Base-by-base conservation (phyloP, 2,888 invertebrate genomes). In the Copidosoma aretas region DNA sequence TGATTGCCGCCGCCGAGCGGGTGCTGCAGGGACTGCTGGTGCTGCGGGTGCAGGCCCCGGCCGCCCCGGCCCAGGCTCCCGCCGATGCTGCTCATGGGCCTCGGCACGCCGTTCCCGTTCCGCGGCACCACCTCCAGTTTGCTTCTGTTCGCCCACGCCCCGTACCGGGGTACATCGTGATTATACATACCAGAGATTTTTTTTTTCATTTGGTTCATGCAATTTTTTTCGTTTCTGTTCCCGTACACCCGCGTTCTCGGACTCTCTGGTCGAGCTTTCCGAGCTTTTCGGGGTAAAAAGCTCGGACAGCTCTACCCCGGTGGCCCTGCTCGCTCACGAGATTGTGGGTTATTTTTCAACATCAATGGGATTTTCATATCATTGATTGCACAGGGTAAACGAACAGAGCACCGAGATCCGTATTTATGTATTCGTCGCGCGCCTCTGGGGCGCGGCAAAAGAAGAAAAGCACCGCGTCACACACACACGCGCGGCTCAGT, bases 51-150 rank as follows among this genome's bases (percentile, higher is more conserved):
- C 12, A 81, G 72, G 19, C 74, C 77, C 24, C 79, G 75, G 74
- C 71, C 77, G 67, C 82, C 82, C 69, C 83, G 82, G 61, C 82
- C 81, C 10, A 82, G 78, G 71, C 82, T 83, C 10, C 82, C 80
- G 76, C 81, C 81, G 72, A 82, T 77, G 60, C 81, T 80, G 76
- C 83, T 83, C 79, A 83, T 80, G 54, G 82, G 83, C 49, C 83
- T 80, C 57, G 77, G 75, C 56, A 78, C 80, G 4, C 74, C 76
- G 68, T 64, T 71, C 72, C 81, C 81, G 77, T 81, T 82, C 75
- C 83, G 79, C 71, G 83, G 81, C 73, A 83, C 80, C 77, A 83
- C 77, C 77, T 83, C 83, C 82, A 83, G 81, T 76, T 82, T 83
- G 79, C 82, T 77, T 83, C 83, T 83, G 81, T 79, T 73, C 21